phyloP scores from a whole-genome alignment of 1,140 invertebrate species.

The Agraylea sexmaculata region DNA sequence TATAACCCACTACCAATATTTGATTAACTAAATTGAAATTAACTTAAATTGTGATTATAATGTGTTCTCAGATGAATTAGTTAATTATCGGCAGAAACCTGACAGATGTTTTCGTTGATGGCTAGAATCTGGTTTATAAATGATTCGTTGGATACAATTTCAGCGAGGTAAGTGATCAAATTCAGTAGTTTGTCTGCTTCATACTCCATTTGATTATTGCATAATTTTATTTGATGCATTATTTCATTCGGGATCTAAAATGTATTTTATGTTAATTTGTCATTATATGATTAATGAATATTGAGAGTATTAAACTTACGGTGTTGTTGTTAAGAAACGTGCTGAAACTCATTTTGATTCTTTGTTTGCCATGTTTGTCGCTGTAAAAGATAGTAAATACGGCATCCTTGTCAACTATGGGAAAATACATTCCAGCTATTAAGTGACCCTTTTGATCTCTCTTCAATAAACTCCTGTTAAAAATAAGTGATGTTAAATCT shows the following conservation, averaged over 20 bases:
- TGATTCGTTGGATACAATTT: conserved; percentile 55
- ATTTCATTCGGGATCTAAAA: conserved; percentile 48
- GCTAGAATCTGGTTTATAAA: conserved; percentile 59
- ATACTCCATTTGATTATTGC: conserved; percentile 59
- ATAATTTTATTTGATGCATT: conserved; percentile 48
- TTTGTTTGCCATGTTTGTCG: conserved; percentile 49
- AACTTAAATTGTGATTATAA: too few relatives aligned
- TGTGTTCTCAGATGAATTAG: too few relatives aligned
- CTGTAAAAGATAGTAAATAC: conserved; percentile 73
- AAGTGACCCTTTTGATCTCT: conserved; percentile 70
- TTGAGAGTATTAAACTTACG: conserved; percentile 34
- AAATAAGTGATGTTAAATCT: too few relatives aligned
- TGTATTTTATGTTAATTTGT: too few relatives aligned
- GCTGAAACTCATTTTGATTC: conserved; percentile 58
- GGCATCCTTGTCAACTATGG: conserved; percentile 46
- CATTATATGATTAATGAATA: conserved; percentile 8
- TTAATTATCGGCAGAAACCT: conserved; percentile 64
- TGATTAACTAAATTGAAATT: too few relatives aligned
- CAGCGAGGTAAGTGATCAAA: conserved; percentile 50
- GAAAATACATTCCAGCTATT: conserved; percentile 74
- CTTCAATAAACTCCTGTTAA: conserved; percentile 56
- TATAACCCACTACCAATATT: too few relatives aligned
- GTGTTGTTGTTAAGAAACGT: conserved; percentile 49
- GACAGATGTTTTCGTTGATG: conserved; percentile 61
- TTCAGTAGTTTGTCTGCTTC: conserved; percentile 46